Evolutionary conservation across 1,140 invertebrate genomes (phyloP).

Genomic region (Reticulitermes speratus): DNA sequence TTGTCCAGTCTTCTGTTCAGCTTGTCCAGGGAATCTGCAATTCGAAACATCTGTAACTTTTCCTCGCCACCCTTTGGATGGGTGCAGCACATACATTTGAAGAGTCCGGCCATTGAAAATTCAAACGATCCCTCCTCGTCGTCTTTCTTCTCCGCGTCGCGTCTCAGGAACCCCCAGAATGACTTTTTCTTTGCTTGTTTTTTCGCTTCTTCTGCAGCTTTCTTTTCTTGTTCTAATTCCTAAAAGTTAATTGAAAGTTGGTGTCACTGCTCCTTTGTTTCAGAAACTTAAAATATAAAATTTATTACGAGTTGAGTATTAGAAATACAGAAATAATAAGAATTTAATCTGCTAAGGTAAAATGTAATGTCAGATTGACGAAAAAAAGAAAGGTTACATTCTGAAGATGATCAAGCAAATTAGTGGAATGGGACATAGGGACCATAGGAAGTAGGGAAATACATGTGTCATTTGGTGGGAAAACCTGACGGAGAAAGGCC

Average conservation of each 20-base stretch:
- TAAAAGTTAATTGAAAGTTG: conserved; percentile 41
- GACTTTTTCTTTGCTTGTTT: conserved; percentile 81
- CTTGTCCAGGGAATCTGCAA: conserved; percentile 79
- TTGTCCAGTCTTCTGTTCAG: conserved; percentile 74
- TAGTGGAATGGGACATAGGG: too few species aligned
- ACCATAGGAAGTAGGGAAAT: too few species aligned
- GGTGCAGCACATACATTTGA: conserved; percentile 87
- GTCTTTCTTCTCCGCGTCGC: conserved; percentile 59
- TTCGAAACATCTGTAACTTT: conserved; percentile 78
- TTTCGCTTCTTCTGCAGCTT: conserved; percentile 80
- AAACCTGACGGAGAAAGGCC: neutral
- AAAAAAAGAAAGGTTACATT: too few species aligned
- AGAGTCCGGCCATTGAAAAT: conserved; percentile 83
- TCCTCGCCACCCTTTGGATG: conserved; percentile 84
- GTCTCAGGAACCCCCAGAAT: conserved; percentile 75
- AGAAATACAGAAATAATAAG: too few species aligned
- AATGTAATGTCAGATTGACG: too few species aligned
- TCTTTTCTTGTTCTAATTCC: conserved; percentile 87
- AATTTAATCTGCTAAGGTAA: too few species aligned
- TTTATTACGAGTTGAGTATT: too few species aligned
- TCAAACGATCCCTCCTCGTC: conserved; percentile 90
- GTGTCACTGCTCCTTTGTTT: too few species aligned
- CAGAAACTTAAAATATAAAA: too few species aligned
- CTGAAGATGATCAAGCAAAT: too few species aligned
- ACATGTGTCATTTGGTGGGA: too few species aligned